Percentiles rank a stretch among this genome's conserved stretches.
phyloP scores from a whole-genome alignment of 2,888 invertebrate genomes.

The Panopea generosa region DNA sequence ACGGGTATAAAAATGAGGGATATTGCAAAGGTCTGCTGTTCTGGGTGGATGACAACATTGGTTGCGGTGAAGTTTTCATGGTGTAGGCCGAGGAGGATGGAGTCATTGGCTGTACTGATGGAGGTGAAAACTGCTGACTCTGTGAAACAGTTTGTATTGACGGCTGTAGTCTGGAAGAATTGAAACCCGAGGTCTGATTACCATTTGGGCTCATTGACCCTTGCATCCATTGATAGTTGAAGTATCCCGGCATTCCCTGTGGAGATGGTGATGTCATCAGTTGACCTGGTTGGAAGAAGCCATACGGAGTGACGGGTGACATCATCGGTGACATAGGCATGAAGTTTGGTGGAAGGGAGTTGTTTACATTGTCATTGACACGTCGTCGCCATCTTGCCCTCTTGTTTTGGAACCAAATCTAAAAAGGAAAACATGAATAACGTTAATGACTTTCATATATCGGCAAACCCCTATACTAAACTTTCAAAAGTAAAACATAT shows the following conservation, averaged over 20 bases:
- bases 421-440: slow-evolving; percentile 11
- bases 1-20: slow-evolving; percentile 40
- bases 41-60: slow-evolving; percentile 46
- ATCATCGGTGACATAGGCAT: slow-evolving; percentile 64
- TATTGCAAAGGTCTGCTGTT: slow-evolving; percentile 48
- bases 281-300: slow-evolving; percentile 61
- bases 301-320: slow-evolving; percentile 64
- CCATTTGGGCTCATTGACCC: slow-evolving; percentile 47
- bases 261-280: slow-evolving; percentile 60
- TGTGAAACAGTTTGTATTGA: slow-evolving; percentile 29
- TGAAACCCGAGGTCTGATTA: slow-evolving; percentile 27
- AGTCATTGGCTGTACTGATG: no score
- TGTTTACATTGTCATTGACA: slow-evolving; percentile 65
- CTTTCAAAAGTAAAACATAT: no score
- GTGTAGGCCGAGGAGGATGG: slow-evolving; percentile 26
- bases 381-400: slow-evolving; percentile 73
- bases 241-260: slow-evolving; percentile 45
- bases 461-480: neutral
- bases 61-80: slow-evolving; percentile 58
- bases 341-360: slow-evolving; percentile 38
- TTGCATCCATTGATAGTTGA: slow-evolving; percentile 54
- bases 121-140: slow-evolving; percentile 14
- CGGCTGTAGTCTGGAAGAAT: slow-evolving; percentile 27
- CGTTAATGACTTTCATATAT: neutral
- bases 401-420: slow-evolving; percentile 78